Evolutionary conservation across 2,888 invertebrate species (phyloP), one percentile per base, ranked within the genome.

Genomic region (Theodoxus fluviatilis): DNA sequence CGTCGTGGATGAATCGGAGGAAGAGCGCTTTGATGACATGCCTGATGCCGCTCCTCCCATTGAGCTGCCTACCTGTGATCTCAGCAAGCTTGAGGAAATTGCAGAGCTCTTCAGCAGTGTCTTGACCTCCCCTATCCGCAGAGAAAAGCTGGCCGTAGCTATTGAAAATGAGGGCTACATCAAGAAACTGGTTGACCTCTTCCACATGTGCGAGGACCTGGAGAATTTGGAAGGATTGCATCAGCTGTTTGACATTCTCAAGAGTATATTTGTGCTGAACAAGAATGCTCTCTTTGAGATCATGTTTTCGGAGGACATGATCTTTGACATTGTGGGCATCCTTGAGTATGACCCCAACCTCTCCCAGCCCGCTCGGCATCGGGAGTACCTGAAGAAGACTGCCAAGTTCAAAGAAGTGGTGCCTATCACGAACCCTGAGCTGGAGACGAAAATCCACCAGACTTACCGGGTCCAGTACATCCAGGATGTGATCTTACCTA

Each of bases 391-490:
- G 79, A 92, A 93, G 84, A 94, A 94, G 86, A 92, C 94, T 88
- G 96, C 97, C 31, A 94, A 87, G 79, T 87, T 88, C 76, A 86
- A 87, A 71, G 88, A 91, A 84, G 90, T 91, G 70, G 94, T 99
- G 84, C 96, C 97, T 71, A 97, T 99, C 74, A 93, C 94, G 84
- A 98, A 98, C 88, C 91, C 92, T 76, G 98, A 98, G 89, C 91
- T 99, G 78, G 90, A 96, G 81, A 94, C 95, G 70, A 99, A 99
- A 91, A 99, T 99, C 81, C 99, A 99, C 89, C 98, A 99, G 89
- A 99, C 98, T 70, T 99, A 98, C 89, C 92, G 98, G 88, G 98
- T 99, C 84, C 99, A 99, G 90, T 99, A 99, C 89, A 98, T 99
- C 83, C 89, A 91, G 80, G 99, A 99, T 89, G 97, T 98, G 82